Evolutionary conservation across 2,888 invertebrate genomes (phyloP), one percentile per base, ranked within the genome.

Genomic region (Steinernema scapterisci): DNA sequence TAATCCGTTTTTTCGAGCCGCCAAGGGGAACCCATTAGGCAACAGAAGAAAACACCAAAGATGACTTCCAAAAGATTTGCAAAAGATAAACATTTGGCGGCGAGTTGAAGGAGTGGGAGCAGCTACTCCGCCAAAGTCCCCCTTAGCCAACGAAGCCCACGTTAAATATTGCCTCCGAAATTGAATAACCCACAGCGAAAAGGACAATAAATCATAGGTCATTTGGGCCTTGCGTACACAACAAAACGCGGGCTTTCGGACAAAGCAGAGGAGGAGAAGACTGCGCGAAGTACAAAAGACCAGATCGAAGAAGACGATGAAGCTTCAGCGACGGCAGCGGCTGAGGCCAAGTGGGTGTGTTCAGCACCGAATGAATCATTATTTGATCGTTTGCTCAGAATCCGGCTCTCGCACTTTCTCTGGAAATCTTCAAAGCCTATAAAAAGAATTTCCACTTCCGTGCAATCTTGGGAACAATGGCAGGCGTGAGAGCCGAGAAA

Each of bases 121-220:
- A 9, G 38, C 38, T 38, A 38, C 38, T 38, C 38, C 38, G 38
- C 5, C 38, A 38, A 38, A 38, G 38, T 38, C 38, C 38, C n/a
- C 38, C 38, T 38, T 38, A 38, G 38, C 38, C 38, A 38, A n/a
- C n/a, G n/a, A n/a, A n/a, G 38, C 5, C 38, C 38, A 38, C 38
- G 9, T 38, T 38, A 38, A 38, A 19, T 19, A 48, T 48, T 48
- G 48, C n/a, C 63, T n/a, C 38, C 38, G 31, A 16, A 27, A 63
- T 11, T 16, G 27, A 25, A 63, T 38, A 63, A 63, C n/a, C 13
- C 27, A 63, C 13, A 27, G 38, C 21, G 38, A 63, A 48, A 63
- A 63, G 63, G 63, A 31, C 31, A 25, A 63, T 63, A 31, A 31
- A 63, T 63, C 63, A 63, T 31, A 31, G 63, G 54, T 54, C 38